phyloP scores from a whole-genome alignment of 2,888 invertebrate species.

The Synanthedon myopaeformis region DNA sequence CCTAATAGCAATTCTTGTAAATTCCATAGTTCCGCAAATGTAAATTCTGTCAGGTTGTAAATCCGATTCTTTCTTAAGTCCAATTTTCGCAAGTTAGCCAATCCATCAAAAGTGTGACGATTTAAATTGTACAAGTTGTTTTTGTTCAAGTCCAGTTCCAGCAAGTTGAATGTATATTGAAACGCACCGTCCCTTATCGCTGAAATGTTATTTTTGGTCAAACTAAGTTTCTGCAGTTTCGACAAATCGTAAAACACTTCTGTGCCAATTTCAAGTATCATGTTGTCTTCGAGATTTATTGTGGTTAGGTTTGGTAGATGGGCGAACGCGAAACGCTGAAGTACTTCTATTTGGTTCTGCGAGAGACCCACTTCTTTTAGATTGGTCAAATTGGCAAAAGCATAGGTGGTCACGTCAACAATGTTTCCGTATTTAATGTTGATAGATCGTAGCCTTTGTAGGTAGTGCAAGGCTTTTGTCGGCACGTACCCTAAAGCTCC shows the following conservation, averaged over 20 bases:
- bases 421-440: conserved; percentile 81
- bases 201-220: conserved; percentile 89
- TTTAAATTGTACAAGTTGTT: conserved; percentile 82
- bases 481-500: conserved; percentile 79
- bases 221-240: conserved; percentile 77
- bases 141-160: conserved; percentile 83
- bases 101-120: conserved; percentile 81
- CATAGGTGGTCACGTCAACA: conserved; percentile 75
- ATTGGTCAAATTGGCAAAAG: conserved; percentile 80
- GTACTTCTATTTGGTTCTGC: conserved; percentile 76
- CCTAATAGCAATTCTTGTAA: conserved; percentile 78
- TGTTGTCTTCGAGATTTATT: conserved; percentile 81
- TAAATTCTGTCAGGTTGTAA: conserved; percentile 81
- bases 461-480: conserved; percentile 74
- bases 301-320: conserved; percentile 77
- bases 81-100: conserved; percentile 78
- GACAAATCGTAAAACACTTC: conserved; percentile 82
- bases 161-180: conserved; percentile 77
- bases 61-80: conserved; percentile 81
- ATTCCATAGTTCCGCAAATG: conserved; percentile 83
- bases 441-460: conserved; percentile 75
- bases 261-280: conserved; percentile 78
- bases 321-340: conserved; percentile 79
- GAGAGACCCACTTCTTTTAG: conserved; percentile 76
- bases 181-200: conserved; percentile 88